Evolutionary conservation across 2,113 vertebrate genomes (phyloP), one percentile per base, ranked within the genome.

Genomic region (Apteryx mantelli): DNA sequence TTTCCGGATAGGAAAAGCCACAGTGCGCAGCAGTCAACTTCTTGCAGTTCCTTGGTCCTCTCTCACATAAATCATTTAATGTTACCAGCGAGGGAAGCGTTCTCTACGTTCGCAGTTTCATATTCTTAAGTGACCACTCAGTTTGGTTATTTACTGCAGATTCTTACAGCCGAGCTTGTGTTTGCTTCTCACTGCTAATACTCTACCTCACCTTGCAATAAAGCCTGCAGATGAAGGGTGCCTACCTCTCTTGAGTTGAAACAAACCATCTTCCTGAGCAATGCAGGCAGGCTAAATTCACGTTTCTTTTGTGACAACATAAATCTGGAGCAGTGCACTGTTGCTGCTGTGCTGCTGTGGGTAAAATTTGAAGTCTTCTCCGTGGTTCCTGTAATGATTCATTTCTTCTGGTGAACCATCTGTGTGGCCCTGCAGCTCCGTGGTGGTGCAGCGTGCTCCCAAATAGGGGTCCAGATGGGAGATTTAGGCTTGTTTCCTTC

Each of bases 291-390:
- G 34, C 60, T 75, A 75, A 65, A 61, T 64, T 85, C 40, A 42
- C 40, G 24, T 88, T 48, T 76, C 34, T 65, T 74, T n/a, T 69
- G 78, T 66, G 52, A 38, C 70, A 48, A 28, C 0, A 0, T 38
- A 79, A 69, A 60, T 25, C 58, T 63, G 44, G 38, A 53, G n/a
- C 60, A 3, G 0, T 0, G 0, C 38, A 1, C 68, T 88, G 76
- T 55, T 44, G 65, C 73, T 71, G 78, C 91, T 13, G 2, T 40
- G 65, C 75, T 90, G 55, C 92, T 66, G 4, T 34, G 13, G 40
- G 25, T 10, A 19, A 30, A 53, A 50, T 42, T 34, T 50, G 36
- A 42, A 36, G 77, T 19, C 50, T 3, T 89, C 81, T 75, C 28
- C 25, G 34, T 13, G 12, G 1, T 40, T 82, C 68, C 46, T n/a